These are phyloP conservation scores for Sceloporus tristichus DNA, from an alignment of 2,113 vertebrate species.

Conservation along the genomic window DNA sequence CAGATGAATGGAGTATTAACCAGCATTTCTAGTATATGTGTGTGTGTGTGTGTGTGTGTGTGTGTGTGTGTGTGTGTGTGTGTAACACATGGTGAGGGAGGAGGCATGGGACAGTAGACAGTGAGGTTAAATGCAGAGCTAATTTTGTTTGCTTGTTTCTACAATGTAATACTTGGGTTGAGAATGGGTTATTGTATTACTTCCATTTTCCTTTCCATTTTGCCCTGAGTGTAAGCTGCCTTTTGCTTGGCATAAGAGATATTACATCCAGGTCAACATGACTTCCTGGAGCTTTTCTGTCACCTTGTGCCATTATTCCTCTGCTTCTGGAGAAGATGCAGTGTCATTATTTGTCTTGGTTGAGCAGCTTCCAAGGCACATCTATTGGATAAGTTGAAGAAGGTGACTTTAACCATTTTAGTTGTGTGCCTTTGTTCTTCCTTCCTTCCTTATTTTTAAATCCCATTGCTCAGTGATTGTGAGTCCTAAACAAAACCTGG, in stretches of 20 bases:
- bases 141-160: too few relatives aligned
- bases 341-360: neutral
- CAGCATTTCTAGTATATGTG: too few relatives aligned
- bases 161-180: neutral
- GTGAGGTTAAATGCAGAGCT: too few relatives aligned
- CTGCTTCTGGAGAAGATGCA: neutral
- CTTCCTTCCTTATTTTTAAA: too few relatives aligned
- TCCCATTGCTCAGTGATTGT: accelerated
- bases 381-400: accelerated
- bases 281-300: accelerated
- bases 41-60: too few relatives aligned
- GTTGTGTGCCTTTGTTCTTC: accelerated
- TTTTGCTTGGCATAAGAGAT: neutral
- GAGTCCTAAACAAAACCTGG: neutral
- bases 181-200: neutral
- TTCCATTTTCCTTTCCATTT: neutral
- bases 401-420: conserved; percentile 22
- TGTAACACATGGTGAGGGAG: too few relatives aligned
- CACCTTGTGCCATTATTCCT: accelerated
- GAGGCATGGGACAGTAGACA: too few relatives aligned
- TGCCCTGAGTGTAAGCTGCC: neutral
- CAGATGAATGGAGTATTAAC: too few relatives aligned
- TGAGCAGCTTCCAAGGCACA: neutral
- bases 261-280: neutral
- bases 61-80: too few relatives aligned